Evolutionary conservation across 2,113 vertebrate genomes (phyloP), one percentile per base, ranked within the genome.

Genomic region (Micromys minutus): DNA sequence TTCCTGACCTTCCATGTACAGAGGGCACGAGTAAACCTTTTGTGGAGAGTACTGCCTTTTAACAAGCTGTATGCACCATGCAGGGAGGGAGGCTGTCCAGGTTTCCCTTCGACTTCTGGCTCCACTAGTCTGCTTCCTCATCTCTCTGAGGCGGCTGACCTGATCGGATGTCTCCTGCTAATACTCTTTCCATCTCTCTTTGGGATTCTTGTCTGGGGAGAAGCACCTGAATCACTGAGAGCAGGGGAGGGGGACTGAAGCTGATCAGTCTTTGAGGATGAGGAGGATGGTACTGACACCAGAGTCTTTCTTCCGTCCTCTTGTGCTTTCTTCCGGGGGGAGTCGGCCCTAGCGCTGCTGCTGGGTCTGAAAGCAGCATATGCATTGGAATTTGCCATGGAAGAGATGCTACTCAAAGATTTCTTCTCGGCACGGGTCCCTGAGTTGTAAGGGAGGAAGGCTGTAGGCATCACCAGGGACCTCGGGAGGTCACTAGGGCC

Each of bases 141-240:
- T 99, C 99, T 99, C 94, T 98, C 98, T 98, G 98, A 98, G 19
- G 98, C 57, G 31, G 98, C 90, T 45, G 98, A 97, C 13, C 97
- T 97, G 3, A 76, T 75, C 0, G 98, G 97, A 98, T 80, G 94
- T 94, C 95, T 97, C 90, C 98, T 98, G 63, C 98, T 98, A 42
- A 24, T 1, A 65, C 72, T 89, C 94, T 97, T 97, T 93, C 98
- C 97, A 0, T 97, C 97, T 95, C 96, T 98, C 95, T 93, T 89
- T 24, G 98, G 95, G 96, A 93, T 97, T 96, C 97, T 97, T 1
- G 88, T 11, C 11, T 97, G 96, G 72, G 92, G 89, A 94, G 95
- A 87, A 95, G 97, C 90, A 67, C 95, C 97, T 0, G 98, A 84
- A 47, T 77, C 89, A 6, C 55, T 34, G 31, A 81, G 75, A 4